These are phyloP conservation scores for Arvicanthis niloticus DNA, from an alignment of 2,113 vertebrate species.

Conservation along the genomic window DNA sequence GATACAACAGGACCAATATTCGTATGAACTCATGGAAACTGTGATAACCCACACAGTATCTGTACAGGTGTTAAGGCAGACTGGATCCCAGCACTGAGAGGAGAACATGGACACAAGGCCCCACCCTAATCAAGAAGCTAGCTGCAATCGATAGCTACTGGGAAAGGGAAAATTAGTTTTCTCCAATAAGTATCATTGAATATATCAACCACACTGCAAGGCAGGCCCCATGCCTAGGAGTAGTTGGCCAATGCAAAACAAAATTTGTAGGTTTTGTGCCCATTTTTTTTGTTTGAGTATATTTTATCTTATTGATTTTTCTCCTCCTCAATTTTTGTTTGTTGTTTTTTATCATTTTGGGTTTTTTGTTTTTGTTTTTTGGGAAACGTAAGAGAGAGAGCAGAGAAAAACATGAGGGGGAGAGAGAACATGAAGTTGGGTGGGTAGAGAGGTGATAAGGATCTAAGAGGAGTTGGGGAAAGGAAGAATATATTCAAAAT, in stretches of 20 bases:
- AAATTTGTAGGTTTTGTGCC: neutral
- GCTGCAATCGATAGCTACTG: neutral
- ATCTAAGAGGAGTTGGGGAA: neutral
- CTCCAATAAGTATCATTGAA: neutral
- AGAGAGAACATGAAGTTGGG: neutral
- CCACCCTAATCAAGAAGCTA: neutral
- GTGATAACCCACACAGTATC: neutral
- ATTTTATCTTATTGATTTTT: neutral
- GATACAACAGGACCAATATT: neutral
- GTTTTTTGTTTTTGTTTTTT: neutral
- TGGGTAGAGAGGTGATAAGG: neutral
- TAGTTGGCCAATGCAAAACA: neutral
- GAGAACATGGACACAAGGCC: neutral
- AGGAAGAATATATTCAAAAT: neutral
- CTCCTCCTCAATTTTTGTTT: no score
- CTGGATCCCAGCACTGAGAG: neutral
- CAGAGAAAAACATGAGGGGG: neutral
- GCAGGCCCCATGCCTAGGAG: neutral
- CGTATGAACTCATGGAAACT: neutral
- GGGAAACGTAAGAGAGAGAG: neutral
- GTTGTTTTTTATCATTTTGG: neutral
- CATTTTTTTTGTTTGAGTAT: neutral
- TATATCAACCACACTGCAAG: neutral
- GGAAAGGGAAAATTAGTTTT: neutral
- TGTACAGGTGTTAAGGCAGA: neutral